Base-by-base conservation (phyloP, 2,113 vertebrate genomes). In the Zosterops borbonicus region DNA sequence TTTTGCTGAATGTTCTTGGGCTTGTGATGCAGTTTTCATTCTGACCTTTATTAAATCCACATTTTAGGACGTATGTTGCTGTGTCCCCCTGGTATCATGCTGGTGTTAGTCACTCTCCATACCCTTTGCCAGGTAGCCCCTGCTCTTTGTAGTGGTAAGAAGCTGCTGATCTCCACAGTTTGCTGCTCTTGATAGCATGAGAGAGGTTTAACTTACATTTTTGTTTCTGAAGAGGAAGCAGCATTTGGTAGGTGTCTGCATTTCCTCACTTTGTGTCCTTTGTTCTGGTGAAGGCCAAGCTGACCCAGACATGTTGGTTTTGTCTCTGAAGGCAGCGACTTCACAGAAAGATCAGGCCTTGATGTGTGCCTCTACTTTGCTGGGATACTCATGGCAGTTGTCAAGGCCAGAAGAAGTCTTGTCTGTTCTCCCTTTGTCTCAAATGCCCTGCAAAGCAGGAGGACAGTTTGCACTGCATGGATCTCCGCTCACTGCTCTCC, bases 341-440 rank as follows among this genome's bases (percentile, higher is more conserved):
- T 93, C 88, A 83, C 62, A 82, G 56, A 63, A 60, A 11, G 49
- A 83, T 86, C 68, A 67, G 89, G 46, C 89, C 86, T 92, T 83
- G 70, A 78, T 87, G 68, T 55, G 42, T 74, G 35, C 59, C 52
- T 70, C 78, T 28, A 2, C 92, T 86, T 89, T 50, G 60, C 77
- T 87, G 63, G 76, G 83, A 53, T 84, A 92, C 77, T 90, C 2
- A 0, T 92, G 87, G 83, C 93, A 50, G 50, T 25, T 75, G 89
- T 76, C 89, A 83, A 67, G 87, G 89, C 70, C 90, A 79, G 78
- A 52, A 88, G 79, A 63, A 83, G 47, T 50, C 53, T 76, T 52
- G 20, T 94, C 73, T 92, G 80, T 79, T 96, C 81, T 82, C 55
- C 50, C 73, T 85, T 96, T 87, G 74, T 86, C 53, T 87, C n/a